Evolutionary conservation across 2,888 invertebrate species (phyloP), one percentile per base, ranked within the genome.

Genomic region (Oxycera nigricornis): DNA sequence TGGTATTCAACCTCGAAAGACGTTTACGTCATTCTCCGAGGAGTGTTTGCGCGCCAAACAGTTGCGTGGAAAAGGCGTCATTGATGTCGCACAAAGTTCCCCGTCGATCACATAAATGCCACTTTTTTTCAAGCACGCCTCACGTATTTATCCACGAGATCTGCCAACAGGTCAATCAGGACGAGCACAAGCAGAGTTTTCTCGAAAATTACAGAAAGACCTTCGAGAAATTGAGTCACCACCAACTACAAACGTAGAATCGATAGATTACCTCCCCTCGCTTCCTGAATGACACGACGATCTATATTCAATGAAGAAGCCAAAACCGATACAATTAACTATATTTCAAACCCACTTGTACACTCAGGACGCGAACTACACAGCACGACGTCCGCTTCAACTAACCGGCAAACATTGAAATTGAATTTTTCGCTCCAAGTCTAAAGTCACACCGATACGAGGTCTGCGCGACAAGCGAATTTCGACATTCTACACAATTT

Each of bases 401-500:
- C 24, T 41, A 20, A 11, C 65, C 39, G 41, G 65, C 41, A 68
- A 67, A 68, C 46, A n/a, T 68, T 26, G 50, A 68, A 65, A 62
- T 28, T 26, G 28, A 65, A 68, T n/a, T 26, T 68, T 46, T 50
- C 67, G 46, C 67, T 46, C 55, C 39, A 67, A 57, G 68, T 50
- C 41, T n/a, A 68, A 68, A 68, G 68, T 68, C 68, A 46, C 14
- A 50, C 20, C 31, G 52, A 17, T 9, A 28, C 65, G 41, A n/a
- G 9, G 31, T n/a, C 26, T 24, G 17, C 4, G 67, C 65, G 55
- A 62, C 75, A 73, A 75, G 75, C 75, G 73, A 75, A 75, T 73
- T 68, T 75, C 75, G 61, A 67, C 73, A 73, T 73, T 59, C 11
- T 22, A n/a, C 22, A 35, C 52, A 62, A 30, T 22, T 28, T 22